phyloP scores from a whole-genome alignment of 2,888 invertebrate genomes.

The Melanotus villosus region DNA sequence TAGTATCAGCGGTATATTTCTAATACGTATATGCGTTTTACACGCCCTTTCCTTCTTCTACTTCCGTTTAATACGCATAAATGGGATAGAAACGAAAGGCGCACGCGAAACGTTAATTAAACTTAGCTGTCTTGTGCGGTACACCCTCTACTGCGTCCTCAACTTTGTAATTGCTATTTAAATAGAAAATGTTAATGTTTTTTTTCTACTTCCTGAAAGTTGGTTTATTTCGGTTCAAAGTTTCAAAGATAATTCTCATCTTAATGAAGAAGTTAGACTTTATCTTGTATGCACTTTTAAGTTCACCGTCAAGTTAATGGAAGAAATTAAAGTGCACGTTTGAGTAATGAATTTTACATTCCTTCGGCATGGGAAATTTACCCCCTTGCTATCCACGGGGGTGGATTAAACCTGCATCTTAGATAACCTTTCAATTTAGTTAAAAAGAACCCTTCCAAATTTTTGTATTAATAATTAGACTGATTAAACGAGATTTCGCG shows the following conservation, averaged over 20 bases:
- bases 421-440: too few relatives aligned
- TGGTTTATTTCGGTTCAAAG: slow-evolving; percentile 2
- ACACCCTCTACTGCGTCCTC: slow-evolving; percentile 14
- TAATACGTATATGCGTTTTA: too few relatives aligned
- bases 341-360: background rate
- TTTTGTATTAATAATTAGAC: too few relatives aligned
- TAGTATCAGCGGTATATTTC: too few relatives aligned
- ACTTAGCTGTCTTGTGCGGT: slow-evolving; percentile 22
- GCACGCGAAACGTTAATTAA: slow-evolving; percentile 27
- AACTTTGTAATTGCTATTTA: slow-evolving; percentile 34
- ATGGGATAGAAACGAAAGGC: slow-evolving; percentile 20
- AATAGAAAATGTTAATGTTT: slow-evolving; percentile 30
- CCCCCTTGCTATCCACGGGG: too few relatives aligned
- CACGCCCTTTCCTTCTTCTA: slow-evolving; percentile 14
- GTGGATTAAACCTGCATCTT: too few relatives aligned
- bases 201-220: slow-evolving; percentile 3
- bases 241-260: slow-evolving; percentile 4
- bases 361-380: too few relatives aligned
- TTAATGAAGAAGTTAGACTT: slow-evolving; percentile 22
- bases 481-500: too few relatives aligned
- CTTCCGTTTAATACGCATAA: background rate
- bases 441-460: too few relatives aligned
- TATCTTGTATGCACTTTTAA: slow-evolving; percentile 9
- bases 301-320: background rate
- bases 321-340: background rate